Conservation (phyloP, 2,113 vertebrate species). For the Chaenocephalus aceratus region DNA sequence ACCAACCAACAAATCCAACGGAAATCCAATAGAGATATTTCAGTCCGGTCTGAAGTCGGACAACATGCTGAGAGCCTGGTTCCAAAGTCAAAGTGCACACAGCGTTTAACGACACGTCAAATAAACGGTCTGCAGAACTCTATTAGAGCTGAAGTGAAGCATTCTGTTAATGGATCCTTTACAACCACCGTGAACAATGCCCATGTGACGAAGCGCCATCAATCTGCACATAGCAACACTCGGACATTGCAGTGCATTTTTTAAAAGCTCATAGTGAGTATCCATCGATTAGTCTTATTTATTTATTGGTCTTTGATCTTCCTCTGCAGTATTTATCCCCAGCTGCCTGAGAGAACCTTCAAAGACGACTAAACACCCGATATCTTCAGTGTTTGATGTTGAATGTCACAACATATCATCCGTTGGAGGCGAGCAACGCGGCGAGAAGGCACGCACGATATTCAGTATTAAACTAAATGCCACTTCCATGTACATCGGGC, state of each 20-base stretch:
- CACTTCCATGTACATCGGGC: background rate
- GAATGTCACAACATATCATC: background rate
- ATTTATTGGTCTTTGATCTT: background rate
- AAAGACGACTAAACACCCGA: background rate
- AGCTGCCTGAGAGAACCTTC: background rate
- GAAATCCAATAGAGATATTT: background rate
- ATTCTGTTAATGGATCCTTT: constrained; percentile 66
- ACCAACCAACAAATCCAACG: too few species aligned
- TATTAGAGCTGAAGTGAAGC: constrained; percentile 20
- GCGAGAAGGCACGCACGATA: background rate
- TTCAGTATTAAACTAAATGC: background rate
- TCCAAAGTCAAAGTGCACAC: background rate
- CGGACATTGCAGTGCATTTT: constrained; percentile 28
- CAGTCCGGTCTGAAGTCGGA: too few species aligned
- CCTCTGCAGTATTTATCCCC: background rate
- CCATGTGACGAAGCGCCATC: constrained; percentile 44
- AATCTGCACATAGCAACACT: constrained; percentile 36
- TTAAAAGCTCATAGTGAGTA: constrained; percentile 17
- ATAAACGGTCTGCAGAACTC: constrained; percentile 3
- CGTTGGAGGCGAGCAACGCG: background rate
- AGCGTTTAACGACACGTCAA: background rate
- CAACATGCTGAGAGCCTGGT: background rate
- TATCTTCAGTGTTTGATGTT: background rate
- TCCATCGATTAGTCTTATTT: constrained; percentile 30
- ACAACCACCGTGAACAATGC: constrained; percentile 47